A percentile compares a stretch with the other conserved stretches of the same genome.
Evolutionary conservation across 2,113 vertebrate species (phyloP).

Genomic region (Ranitomeya imitator): DNA sequence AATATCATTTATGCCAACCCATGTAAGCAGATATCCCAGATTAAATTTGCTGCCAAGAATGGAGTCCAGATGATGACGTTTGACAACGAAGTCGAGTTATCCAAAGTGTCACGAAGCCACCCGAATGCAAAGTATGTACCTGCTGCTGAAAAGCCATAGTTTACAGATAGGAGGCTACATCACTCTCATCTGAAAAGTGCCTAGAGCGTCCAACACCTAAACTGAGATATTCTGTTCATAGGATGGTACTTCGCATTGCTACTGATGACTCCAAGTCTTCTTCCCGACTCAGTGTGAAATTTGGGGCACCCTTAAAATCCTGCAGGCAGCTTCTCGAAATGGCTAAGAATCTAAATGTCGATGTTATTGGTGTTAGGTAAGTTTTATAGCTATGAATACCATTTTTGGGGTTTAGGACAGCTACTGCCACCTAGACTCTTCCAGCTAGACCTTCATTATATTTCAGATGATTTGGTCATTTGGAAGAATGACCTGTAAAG

Average conservation of each 20-base stretch:
- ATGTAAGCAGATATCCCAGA: constrained; percentile 77
- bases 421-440: neutral
- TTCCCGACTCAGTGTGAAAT: constrained; percentile 63
- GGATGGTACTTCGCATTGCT: constrained; percentile 73
- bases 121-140: constrained; percentile 70
- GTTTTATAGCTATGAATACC: neutral
- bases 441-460: neutral
- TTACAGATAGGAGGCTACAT: neutral
- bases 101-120: constrained; percentile 74
- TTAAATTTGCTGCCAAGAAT: constrained; percentile 70
- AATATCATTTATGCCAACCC: constrained; percentile 76
- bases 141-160: neutral
- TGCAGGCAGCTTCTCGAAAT: constrained; percentile 71
- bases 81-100: constrained; percentile 77
- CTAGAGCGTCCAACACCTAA: neutral
- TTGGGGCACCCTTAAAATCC: constrained; percentile 68
- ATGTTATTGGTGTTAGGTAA: constrained; percentile 78
- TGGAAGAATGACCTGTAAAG: too few relatives aligned
- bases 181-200: neutral
- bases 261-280: constrained; percentile 64
- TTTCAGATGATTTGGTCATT: neutral
- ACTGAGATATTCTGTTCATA: constrained; percentile 58
- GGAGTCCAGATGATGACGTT: constrained; percentile 75
- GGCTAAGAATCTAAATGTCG: constrained; percentile 71
- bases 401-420: neutral